Percentiles rank a stretch among this genome's conserved stretches.
phyloP scores from a whole-genome alignment of 2,888 invertebrate species.

The Caenorhabditis japonica region DNA sequence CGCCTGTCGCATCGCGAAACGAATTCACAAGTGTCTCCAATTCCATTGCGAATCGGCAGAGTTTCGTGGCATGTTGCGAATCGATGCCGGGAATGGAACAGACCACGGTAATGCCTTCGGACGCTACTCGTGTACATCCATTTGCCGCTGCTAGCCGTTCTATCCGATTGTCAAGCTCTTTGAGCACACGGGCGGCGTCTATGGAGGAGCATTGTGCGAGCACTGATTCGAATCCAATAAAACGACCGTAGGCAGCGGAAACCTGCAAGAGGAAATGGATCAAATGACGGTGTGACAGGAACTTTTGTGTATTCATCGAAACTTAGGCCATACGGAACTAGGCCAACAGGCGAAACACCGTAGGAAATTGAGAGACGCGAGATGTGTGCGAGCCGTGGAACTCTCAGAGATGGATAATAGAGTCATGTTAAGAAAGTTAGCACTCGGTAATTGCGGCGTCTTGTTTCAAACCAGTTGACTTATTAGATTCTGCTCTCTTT shows the following conservation, averaged over 20 bases:
- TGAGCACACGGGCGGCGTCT: slow-evolving; percentile 69
- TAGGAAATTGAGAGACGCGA: too few relatives aligned
- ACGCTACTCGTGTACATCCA: slow-evolving; percentile 58
- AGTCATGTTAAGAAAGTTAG: too few relatives aligned
- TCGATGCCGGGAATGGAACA: slow-evolving; percentile 60
- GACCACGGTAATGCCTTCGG: slow-evolving; percentile 61
- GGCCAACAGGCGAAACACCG: too few relatives aligned
- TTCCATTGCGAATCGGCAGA: slow-evolving; percentile 63
- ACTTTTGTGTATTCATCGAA: too few relatives aligned
- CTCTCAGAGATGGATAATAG: too few relatives aligned
- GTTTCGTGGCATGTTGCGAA: slow-evolving; percentile 59
- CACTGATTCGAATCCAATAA: slow-evolving; percentile 70
- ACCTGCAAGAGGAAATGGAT: slow-evolving; percentile 58
- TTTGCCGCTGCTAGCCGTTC: slow-evolving; percentile 43
- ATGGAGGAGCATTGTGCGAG: slow-evolving; percentile 71
- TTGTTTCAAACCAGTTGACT: too few relatives aligned
- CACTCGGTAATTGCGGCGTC: too few relatives aligned
- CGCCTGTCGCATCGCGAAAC: slow-evolving; percentile 73
- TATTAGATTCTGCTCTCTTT: too few relatives aligned
- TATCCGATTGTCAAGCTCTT: slow-evolving; percentile 68
- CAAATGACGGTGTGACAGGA: too few relatives aligned
- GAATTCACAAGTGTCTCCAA: slow-evolving; percentile 61
- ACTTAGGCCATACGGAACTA: too few relatives aligned
- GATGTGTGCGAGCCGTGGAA: too few relatives aligned
- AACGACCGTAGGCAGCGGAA: slow-evolving; percentile 70